Conservation (phyloP, 2,888 invertebrate species). For the Scaptodrosophila latifasciaeformis region DNA sequence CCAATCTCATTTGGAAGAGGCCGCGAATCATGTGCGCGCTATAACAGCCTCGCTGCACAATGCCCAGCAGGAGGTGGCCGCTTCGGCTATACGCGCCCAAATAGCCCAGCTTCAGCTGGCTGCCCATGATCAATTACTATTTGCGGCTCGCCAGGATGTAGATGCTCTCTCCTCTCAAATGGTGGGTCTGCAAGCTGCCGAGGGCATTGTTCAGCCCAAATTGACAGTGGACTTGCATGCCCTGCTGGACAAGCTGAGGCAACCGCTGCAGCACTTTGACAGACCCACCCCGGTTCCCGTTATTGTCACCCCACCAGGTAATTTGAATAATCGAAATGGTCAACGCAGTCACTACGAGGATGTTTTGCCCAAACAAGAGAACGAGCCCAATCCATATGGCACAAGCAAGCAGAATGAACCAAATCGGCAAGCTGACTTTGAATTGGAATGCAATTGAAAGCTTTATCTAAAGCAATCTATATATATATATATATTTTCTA, state of each 20-base stretch:
- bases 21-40: conserved; percentile 72
- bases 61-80: conserved; percentile 74
- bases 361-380: too few relatives aligned
- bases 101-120: conserved; percentile 74
- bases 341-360: too few relatives aligned
- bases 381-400: too few relatives aligned
- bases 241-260: conserved; percentile 62
- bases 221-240: conserved; percentile 63
- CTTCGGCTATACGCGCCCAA: conserved; percentile 73
- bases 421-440: neutral
- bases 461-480: too few relatives aligned
- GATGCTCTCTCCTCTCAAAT: conserved; percentile 74
- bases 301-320: conserved; percentile 39
- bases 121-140: conserved; percentile 74
- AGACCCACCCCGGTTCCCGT: conserved; percentile 70
- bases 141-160: conserved; percentile 74
- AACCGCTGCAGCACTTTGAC: conserved; percentile 59
- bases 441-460: too few relatives aligned
- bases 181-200: conserved; percentile 72
- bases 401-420: neutral
- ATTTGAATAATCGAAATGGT: too few relatives aligned
- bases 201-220: conserved; percentile 68
- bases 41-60: conserved; percentile 71
- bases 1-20: conserved; percentile 71
- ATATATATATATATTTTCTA: too few relatives aligned